Conservation (phyloP, 2,888 invertebrate species). For the Onthophagus sagittarius region DNA sequence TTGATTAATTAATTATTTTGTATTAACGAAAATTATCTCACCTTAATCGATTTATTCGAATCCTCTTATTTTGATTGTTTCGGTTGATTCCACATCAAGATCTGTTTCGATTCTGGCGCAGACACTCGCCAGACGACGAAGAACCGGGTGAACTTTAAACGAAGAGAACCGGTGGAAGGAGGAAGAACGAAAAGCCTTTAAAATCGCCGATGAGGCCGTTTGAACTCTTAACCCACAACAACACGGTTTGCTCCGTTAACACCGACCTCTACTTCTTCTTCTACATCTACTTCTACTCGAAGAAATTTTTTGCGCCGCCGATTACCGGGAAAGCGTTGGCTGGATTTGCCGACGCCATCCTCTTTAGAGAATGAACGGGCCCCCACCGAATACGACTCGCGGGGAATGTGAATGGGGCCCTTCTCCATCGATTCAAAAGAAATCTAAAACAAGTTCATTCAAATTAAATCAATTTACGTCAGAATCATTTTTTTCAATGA, state of each 20-base stretch:
- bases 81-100: background rate
- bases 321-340: background rate
- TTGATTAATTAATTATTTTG: background rate
- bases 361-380: background rate
- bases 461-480: no score
- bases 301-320: background rate
- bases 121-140: background rate
- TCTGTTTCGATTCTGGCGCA: background rate
- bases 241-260: background rate
- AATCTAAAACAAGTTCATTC: no score
- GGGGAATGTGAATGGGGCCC: background rate
- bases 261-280: background rate
- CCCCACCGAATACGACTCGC: background rate
- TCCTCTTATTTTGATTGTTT: background rate
- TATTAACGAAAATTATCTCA: background rate
- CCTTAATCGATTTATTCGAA: background rate
- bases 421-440: no score
- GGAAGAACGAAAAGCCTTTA: background rate
- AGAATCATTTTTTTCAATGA: no score
- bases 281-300: background rate
- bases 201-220: background rate
- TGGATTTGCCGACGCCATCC: background rate
- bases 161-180: constrained; percentile 1
- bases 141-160: background rate
- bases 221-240: background rate